phyloP scores from a whole-genome alignment of 2,113 vertebrate species.

The Scartelaos histophorus region DNA sequence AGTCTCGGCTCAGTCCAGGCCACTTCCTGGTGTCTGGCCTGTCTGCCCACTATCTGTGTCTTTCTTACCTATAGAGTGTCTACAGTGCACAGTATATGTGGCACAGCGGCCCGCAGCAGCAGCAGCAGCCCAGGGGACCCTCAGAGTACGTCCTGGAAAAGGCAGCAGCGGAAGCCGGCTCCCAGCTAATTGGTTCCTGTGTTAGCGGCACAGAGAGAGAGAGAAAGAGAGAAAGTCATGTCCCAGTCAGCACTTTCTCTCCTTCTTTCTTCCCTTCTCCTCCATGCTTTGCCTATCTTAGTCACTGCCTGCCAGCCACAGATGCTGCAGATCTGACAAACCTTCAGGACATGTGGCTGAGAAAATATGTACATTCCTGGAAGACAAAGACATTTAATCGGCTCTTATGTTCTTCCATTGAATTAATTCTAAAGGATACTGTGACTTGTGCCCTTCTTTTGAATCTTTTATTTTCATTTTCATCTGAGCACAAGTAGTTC shows the following conservation, averaged over 20 bases:
- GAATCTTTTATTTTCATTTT: slow-evolving; percentile 23
- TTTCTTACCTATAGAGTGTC: slow-evolving; percentile 59
- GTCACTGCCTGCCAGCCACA: slow-evolving; percentile 51
- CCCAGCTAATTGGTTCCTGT: slow-evolving; percentile 76
- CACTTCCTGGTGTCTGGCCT: slow-evolving; percentile 34
- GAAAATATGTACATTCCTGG: slow-evolving; percentile 65
- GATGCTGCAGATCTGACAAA: slow-evolving; percentile 59
- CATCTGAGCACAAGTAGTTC: slow-evolving; percentile 18
- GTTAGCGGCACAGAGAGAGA: slow-evolving; percentile 66
- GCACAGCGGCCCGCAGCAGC: slow-evolving; percentile 63
- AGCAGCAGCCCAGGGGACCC: slow-evolving; percentile 64
- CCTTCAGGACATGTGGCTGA: slow-evolving; percentile 56
- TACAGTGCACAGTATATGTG: slow-evolving; percentile 60
- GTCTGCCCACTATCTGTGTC: slow-evolving; percentile 53
- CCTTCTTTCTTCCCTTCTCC: slow-evolving; percentile 51
- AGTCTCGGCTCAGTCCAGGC: slow-evolving; percentile 40
- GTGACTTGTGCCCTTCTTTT: background rate
- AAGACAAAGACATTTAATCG: slow-evolving; percentile 30
- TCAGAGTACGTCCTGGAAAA: slow-evolving; percentile 70
- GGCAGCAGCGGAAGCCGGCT: slow-evolving; percentile 68
- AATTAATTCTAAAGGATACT: background rate
- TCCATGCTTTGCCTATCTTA: slow-evolving; percentile 44
- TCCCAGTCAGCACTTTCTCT: slow-evolving; percentile 72
- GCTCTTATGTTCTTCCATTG: background rate
- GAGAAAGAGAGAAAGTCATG: slow-evolving; percentile 58